Evolutionary conservation across 2,797 vertebrate species (phyloP).

Genomic region (Myotis myotis): DNA sequence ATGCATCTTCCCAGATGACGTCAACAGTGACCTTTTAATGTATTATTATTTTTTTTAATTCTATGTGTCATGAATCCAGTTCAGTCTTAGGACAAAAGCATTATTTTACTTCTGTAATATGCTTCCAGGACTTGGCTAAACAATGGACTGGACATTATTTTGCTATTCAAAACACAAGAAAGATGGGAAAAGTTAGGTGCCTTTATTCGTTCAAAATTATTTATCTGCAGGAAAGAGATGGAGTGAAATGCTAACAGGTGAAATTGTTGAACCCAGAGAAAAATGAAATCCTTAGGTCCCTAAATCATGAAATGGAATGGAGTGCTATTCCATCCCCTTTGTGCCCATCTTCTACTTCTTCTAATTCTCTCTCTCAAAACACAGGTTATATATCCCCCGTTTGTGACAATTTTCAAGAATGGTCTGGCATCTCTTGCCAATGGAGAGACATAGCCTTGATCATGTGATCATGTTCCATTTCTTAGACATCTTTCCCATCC

Average conservation of each 20-base stretch:
- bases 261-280: not conserved
- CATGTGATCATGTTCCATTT: not conserved
- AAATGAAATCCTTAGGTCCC: not conserved
- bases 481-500: not conserved
- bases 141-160: not conserved
- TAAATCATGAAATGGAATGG: not conserved
- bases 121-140: conserved; percentile 32
- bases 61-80: conserved; percentile 10
- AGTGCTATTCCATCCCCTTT: fast-evolving
- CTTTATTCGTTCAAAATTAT: not conserved
- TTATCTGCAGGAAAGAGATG: not conserved
- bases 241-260: not conserved
- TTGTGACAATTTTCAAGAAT: not conserved
- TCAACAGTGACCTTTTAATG: conserved; percentile 30
- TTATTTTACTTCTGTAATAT: conserved; percentile 13
- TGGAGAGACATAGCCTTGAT: not conserved
- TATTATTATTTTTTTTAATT: not conserved
- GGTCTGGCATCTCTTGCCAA: not conserved
- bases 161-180: not conserved
- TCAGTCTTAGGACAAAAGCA: not conserved
- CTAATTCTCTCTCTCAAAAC: not conserved
- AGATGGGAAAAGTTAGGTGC: not conserved
- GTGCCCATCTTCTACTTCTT: not conserved
- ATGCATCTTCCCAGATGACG: conserved; percentile 35
- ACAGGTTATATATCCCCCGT: not conserved